Conservation (phyloP, 2,797 vertebrate genomes). For the Poecilia velifera region DNA sequence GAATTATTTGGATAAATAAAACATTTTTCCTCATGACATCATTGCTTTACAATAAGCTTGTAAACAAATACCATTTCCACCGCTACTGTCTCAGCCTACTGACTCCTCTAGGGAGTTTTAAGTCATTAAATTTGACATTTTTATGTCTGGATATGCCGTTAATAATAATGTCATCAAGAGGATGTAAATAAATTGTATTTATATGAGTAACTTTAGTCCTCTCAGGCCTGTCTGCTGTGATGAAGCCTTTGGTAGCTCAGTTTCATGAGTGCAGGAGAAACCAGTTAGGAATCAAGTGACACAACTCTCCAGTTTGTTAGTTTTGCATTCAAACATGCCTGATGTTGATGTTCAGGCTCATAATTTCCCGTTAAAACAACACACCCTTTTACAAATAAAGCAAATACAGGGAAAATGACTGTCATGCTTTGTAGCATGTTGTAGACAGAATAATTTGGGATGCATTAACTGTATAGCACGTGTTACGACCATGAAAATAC, state of each 20-base stretch:
- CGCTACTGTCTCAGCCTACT: background rate
- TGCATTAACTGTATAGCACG: background rate
- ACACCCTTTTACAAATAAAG: background rate
- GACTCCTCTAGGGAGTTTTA: background rate
- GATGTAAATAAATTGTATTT: background rate
- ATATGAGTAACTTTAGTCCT: background rate
- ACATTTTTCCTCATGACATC: background rate
- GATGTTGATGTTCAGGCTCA: background rate
- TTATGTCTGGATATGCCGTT: background rate
- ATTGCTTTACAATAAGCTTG: background rate
- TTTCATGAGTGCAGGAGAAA: background rate
- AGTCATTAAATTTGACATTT: background rate
- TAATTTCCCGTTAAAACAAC: background rate
- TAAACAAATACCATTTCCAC: background rate
- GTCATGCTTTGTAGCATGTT: background rate
- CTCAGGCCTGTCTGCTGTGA: background rate
- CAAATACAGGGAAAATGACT: background rate
- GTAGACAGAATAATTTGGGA: background rate
- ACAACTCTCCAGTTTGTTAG: background rate
- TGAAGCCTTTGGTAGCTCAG: background rate
- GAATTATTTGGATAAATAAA: background rate
- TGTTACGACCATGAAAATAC: background rate
- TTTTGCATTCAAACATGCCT: background rate
- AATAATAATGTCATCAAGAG: background rate
- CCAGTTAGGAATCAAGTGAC: background rate